Evolutionary conservation across 1,140 invertebrate species (phyloP).

Genomic region (Sycophila sp.): DNA sequence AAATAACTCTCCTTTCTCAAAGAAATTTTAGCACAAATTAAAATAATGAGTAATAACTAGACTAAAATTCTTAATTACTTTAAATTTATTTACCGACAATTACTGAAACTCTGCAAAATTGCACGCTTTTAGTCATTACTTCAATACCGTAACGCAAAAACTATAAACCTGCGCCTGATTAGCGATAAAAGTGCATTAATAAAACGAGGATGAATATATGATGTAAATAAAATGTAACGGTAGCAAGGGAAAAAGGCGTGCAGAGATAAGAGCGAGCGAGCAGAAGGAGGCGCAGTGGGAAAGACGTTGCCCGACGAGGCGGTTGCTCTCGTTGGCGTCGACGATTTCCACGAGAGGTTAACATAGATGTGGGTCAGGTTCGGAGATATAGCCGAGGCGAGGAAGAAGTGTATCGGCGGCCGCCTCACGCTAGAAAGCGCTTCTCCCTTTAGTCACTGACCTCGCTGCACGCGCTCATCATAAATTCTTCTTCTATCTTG

Average conservation of each 20-base stretch:
- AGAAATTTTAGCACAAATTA: no score
- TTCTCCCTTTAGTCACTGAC: not conserved
- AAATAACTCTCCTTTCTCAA: no score
- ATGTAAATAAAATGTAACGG: not conserved
- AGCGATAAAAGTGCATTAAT: no score
- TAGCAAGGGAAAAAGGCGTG: not conserved
- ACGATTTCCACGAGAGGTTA: constrained; percentile 16
- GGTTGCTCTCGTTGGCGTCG: not conserved
- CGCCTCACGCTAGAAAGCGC: not conserved
- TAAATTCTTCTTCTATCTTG: not conserved
- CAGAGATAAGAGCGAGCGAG: not conserved
- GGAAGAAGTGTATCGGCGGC: not conserved
- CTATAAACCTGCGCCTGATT: no score
- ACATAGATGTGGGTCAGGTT: constrained; percentile 28
- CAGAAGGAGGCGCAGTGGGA: not conserved
- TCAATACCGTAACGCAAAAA: no score
- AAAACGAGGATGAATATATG: no score
- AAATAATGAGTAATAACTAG: no score
- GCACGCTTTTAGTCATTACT: no score
- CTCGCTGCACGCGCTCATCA: not conserved
- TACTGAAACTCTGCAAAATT: no score
- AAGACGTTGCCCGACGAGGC: not conserved
- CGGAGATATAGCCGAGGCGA: not conserved
- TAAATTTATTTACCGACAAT: no score
- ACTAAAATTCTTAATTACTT: no score